Percentiles rank a stretch among this genome's conserved stretches.
Conservation (phyloP, 1,140 invertebrate genomes). For the Drosophila sechellia region DNA sequence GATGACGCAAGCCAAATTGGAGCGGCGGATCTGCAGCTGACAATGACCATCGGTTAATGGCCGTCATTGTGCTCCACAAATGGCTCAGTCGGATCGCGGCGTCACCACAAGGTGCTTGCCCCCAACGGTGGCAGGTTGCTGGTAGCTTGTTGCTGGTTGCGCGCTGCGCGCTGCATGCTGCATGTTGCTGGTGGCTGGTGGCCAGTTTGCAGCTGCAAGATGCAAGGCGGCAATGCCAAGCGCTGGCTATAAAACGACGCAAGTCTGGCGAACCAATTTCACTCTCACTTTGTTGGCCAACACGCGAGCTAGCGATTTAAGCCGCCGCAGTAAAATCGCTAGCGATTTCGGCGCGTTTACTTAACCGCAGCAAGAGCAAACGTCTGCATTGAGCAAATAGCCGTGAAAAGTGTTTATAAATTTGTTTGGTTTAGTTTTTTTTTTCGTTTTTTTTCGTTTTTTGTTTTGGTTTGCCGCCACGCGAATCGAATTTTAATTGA, state of each 20-base stretch:
- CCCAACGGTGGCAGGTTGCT: conserved; percentile 45
- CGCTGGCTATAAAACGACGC: conserved; percentile 61
- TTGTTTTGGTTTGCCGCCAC: conserved; percentile 16
- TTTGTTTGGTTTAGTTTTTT: conserved; percentile 35
- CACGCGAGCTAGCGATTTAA: conserved; percentile 44
- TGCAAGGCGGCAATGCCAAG: neutral
- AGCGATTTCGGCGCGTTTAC: conserved; percentile 15
- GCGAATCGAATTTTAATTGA: conserved; percentile 50
- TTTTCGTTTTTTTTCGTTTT: neutral
- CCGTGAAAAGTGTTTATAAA: conserved; percentile 44
- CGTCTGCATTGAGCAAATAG: conserved; percentile 35
- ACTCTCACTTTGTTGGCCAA: conserved; percentile 78
- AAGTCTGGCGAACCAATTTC: conserved; percentile 59
- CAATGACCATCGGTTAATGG: conserved; percentile 40
- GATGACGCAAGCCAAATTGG: conserved; percentile 27
- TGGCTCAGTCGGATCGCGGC: conserved; percentile 23
- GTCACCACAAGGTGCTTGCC: conserved; percentile 70
- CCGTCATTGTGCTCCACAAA: conserved; percentile 43
- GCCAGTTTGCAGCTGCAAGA: conserved; percentile 30
- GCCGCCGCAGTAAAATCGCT: conserved; percentile 13
- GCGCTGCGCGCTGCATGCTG: conserved; percentile 15
- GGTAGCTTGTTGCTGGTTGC: conserved; percentile 7
- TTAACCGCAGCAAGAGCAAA: conserved; percentile 3
- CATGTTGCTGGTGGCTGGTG: conserved; percentile 4
- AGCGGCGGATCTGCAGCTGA: conserved; percentile 22